phyloP scores from a whole-genome alignment of 1,140 invertebrate species.

The Atta colombica region DNA sequence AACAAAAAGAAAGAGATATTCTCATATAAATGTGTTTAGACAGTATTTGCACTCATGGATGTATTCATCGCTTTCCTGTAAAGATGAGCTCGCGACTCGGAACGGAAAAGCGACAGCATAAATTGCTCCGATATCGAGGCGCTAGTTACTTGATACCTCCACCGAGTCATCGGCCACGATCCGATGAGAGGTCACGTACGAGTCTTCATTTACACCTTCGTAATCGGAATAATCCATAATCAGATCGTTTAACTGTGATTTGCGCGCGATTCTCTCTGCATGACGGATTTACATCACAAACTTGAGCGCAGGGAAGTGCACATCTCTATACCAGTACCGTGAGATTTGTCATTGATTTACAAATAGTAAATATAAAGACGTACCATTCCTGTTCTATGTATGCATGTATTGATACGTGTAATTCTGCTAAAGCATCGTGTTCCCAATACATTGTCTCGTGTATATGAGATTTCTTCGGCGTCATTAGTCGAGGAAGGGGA shows the following conservation, averaged over 20 bases:
- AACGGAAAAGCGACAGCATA: conserved; percentile 62
- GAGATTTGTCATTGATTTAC: not conserved
- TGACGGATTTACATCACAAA: not conserved
- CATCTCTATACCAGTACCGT: not conserved
- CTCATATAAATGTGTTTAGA: conserved; percentile 6
- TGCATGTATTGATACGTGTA: not conserved
- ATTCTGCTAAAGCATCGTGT: conserved; percentile 1
- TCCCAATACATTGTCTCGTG: not conserved
- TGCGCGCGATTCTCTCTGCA: conserved; percentile 24
- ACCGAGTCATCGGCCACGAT: conserved; percentile 58
- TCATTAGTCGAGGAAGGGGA: conserved; percentile 60
- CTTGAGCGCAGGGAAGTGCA: not conserved
- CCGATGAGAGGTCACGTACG: conserved; percentile 73
- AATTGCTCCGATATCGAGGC: conserved; percentile 56
- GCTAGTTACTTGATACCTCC: conserved; percentile 67
- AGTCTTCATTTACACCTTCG: conserved; percentile 64
- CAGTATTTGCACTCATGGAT: conserved; percentile 39
- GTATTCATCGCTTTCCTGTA: conserved; percentile 18
- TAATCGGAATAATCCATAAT: conserved; percentile 66
- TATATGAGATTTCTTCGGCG: conserved; percentile 29
- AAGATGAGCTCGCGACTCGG: conserved; percentile 28
- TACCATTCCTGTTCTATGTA: not conserved
- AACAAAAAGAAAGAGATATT: conserved; percentile 18
- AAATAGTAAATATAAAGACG: not conserved
- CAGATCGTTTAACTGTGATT: conserved; percentile 33